phyloP scores from a whole-genome alignment of 2,797 vertebrate genomes.

The Sebastes paucispinis region DNA sequence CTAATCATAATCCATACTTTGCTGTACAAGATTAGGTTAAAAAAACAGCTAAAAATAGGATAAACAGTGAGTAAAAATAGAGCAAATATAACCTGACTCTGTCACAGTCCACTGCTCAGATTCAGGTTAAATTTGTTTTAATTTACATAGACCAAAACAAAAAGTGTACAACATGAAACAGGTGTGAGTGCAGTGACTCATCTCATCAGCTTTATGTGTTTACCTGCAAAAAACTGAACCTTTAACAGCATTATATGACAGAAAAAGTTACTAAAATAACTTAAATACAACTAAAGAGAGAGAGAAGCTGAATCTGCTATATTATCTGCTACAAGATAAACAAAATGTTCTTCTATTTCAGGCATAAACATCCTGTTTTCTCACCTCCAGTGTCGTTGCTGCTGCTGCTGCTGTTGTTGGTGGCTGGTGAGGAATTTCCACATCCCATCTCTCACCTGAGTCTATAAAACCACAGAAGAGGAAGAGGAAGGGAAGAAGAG shows the following conservation, averaged over 20 bases:
- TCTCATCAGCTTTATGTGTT: neutral
- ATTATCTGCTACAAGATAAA: neutral
- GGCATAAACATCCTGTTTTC: neutral
- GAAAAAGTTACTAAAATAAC: neutral
- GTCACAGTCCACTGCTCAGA: too few relatives aligned
- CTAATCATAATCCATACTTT: neutral
- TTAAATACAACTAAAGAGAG: neutral
- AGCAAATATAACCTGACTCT: too few relatives aligned
- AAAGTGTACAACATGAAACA: neutral
- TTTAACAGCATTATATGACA: neutral
- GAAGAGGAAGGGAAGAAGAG: neutral
- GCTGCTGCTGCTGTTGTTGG: constrained; percentile 20
- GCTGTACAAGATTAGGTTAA: neutral
- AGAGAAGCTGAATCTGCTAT: neutral
- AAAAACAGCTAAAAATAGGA: neutral
- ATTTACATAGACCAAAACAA: too few relatives aligned
- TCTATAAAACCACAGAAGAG: neutral
- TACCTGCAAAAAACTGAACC: neutral
- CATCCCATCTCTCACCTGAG: constrained; percentile 75
- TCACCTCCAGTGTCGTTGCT: constrained; percentile 56
- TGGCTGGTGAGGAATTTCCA: constrained; percentile 74
- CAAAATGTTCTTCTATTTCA: neutral
- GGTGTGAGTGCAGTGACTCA: neutral
- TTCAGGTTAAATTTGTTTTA: too few relatives aligned
- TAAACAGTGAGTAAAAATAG: neutral